Evolutionary conservation across 2,797 vertebrate species (phyloP).

Genomic region (Eulemur coronatus): DNA sequence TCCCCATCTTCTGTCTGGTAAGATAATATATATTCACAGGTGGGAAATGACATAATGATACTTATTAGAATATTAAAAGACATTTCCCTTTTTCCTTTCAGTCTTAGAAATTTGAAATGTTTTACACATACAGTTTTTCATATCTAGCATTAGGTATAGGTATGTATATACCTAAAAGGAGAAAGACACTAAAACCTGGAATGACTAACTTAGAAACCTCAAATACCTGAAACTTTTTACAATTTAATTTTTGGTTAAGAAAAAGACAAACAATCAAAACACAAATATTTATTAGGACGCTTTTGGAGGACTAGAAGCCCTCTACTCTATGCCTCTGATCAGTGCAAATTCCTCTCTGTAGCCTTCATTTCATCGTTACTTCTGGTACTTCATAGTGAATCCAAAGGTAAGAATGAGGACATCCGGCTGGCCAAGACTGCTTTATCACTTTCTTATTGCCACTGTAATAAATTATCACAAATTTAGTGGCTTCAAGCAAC

Average conservation of each 20-base stretch:
- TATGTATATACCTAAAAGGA: background rate
- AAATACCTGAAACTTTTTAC: background rate
- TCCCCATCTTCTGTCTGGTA: background rate
- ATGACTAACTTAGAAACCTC: background rate
- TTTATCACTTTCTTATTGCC: background rate
- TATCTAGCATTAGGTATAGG: background rate
- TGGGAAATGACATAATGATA: conserved; percentile 11
- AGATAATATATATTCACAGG: conserved; percentile 10
- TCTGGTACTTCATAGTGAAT: background rate
- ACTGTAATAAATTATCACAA: background rate
- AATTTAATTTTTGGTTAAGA: background rate
- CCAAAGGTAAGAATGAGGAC: background rate
- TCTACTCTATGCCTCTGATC: background rate
- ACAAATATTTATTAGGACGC: background rate
- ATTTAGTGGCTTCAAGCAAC: background rate
- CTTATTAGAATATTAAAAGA: background rate
- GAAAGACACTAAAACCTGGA: background rate
- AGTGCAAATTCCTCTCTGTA: background rate
- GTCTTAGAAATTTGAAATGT: background rate
- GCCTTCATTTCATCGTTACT: background rate
- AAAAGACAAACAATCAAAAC: background rate
- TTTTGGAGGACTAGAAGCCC: background rate
- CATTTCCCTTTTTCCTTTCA: background rate
- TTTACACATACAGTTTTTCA: background rate
- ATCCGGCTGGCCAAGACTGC: background rate